Evolutionary conservation across 1,140 invertebrate genomes (phyloP).

Genomic region (Mamestra configurata): DNA sequence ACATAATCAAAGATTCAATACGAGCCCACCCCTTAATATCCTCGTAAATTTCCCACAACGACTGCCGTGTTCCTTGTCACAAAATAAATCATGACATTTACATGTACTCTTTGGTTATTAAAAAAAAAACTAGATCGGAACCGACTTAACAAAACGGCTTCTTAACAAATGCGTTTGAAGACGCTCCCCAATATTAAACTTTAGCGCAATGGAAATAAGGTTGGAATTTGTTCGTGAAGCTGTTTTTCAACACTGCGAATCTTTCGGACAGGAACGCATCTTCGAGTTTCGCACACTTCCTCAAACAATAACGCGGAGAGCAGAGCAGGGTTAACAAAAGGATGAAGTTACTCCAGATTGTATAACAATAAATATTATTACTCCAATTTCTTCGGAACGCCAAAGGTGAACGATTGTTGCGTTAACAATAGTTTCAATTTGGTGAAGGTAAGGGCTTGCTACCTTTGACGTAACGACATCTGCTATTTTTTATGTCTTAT

Average conservation of each 20-base stretch:
- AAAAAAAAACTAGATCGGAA: constrained; percentile 80
- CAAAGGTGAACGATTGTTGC: constrained; percentile 61
- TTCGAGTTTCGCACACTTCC: constrained; percentile 81
- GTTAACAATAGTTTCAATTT: constrained; percentile 71
- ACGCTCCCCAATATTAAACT: neutral
- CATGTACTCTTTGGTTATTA: constrained; percentile 61
- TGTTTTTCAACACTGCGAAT: neutral
- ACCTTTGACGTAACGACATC: constrained; percentile 58
- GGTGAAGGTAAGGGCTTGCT: constrained; percentile 55
- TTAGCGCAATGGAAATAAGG: neutral
- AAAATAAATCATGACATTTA: constrained; percentile 83
- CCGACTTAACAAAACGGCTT: constrained; percentile 54
- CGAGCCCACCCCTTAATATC: constrained; percentile 73
- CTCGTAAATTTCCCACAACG: constrained; percentile 84
- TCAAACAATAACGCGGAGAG: constrained; percentile 65
- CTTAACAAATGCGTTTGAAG: constrained; percentile 33
- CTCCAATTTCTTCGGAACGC: constrained; percentile 58
- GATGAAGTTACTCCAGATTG: constrained; percentile 77
- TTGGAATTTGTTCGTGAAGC: neutral
- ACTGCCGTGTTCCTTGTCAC: constrained; percentile 74
- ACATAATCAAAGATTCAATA: constrained; percentile 59
- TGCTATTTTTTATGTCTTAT: constrained; percentile 52
- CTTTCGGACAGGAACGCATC: constrained; percentile 56
- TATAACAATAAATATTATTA: constrained; percentile 74
- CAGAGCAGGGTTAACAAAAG: constrained; percentile 38